Conservation (phyloP, 1,140 invertebrate genomes). For the Drosophila malerkotliana region DNA sequence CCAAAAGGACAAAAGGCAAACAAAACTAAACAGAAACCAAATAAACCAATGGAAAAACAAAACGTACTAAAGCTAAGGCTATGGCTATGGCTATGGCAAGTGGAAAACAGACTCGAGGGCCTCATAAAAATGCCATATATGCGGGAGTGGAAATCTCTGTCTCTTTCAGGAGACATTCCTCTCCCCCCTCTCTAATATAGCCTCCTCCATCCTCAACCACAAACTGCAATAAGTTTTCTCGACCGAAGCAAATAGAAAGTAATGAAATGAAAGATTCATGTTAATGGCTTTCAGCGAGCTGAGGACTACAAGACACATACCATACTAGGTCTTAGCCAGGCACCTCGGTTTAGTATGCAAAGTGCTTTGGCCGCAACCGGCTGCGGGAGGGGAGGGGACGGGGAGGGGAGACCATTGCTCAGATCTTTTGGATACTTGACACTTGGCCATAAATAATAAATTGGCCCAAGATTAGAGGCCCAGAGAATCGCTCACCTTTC, state of each 20-base stretch:
- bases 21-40: not conserved
- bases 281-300: constrained; percentile 17
- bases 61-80: not conserved
- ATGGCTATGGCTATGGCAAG: constrained; percentile 6
- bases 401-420: not conserved
- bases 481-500: constrained; percentile 15
- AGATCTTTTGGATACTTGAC: constrained; percentile 2
- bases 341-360: constrained; percentile 2
- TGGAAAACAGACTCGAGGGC: constrained; percentile 24
- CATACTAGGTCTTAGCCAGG: constrained; percentile 1
- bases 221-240: not conserved
- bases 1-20: not conserved
- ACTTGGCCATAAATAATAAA: constrained; percentile 42
- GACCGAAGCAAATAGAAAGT: constrained; percentile 1
- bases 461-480: not conserved
- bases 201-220: not conserved
- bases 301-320: not conserved
- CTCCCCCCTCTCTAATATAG: not conserved
- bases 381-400: no score
- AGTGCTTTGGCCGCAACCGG: not conserved
- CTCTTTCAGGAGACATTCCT: not conserved
- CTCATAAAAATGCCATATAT: constrained; percentile 32
- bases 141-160: constrained; percentile 31
- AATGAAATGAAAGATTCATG: constrained; percentile 48
- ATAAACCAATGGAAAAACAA: not conserved